These are phyloP conservation scores for Poecile atricapillus DNA, from an alignment of 2,113 vertebrate species.

Conservation along the genomic window DNA sequence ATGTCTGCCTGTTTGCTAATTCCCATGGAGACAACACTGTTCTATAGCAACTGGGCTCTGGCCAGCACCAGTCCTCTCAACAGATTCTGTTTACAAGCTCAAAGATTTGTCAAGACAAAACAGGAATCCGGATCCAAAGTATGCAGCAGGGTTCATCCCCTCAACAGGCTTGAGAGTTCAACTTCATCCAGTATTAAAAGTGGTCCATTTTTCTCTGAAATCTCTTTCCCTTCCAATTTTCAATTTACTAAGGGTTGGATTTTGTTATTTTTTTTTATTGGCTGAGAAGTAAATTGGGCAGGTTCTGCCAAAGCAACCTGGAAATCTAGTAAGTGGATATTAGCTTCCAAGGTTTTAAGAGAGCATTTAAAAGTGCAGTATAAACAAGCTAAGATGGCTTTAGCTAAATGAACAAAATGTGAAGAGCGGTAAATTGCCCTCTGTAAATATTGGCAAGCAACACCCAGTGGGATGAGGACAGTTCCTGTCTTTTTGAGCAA, in stretches of 20 bases:
- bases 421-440: background rate
- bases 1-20: background rate
- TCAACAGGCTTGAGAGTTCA: background rate
- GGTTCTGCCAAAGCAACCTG: background rate
- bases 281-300: background rate
- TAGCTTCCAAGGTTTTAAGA: background rate
- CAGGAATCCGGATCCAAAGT: background rate
- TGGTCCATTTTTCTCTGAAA: background rate
- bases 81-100: background rate
- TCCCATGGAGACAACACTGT: background rate
- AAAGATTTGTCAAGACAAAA: background rate
- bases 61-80: background rate
- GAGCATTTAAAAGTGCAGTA: background rate
- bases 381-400: background rate
- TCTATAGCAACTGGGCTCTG: background rate
- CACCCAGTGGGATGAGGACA: background rate
- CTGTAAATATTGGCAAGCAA: background rate
- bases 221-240: background rate
- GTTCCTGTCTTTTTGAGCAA: background rate
- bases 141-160: background rate
- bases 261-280: background rate
- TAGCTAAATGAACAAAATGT: background rate
- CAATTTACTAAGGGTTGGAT: background rate
- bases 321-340: background rate
- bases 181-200: background rate